Base-by-base conservation (phyloP, 23 tunicate genomes). In the Aplidium turbinatum region DNA sequence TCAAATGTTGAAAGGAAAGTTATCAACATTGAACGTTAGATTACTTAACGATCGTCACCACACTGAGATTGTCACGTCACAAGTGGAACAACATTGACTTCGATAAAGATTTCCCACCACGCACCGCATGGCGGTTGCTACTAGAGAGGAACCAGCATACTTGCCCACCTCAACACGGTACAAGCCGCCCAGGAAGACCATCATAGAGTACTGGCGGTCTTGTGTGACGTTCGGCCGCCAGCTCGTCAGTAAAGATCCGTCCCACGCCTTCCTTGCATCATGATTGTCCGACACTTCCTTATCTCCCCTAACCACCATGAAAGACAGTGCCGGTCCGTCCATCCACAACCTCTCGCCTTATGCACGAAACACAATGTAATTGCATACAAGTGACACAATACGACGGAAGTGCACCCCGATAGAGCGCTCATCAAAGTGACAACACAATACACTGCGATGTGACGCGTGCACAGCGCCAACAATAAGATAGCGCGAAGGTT, bases 91-190 rank as follows among this genome's bases (percentile, higher is more conserved):
- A n/a, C n/a, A n/a, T n/a, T n/a, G n/a, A n/a, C n/a, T n/a, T n/a
- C n/a, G n/a, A n/a, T n/a, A n/a, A n/a, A n/a, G n/a, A 54, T 16
- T 22, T 11, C 21, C 6, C 60, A 18, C 21, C 21, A 54, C 60
- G 6, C n/a, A 54, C 60, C n/a, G 21, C 50, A 16, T 9, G 50
- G 11, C 50, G 16, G 16, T 9, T 16, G 16, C 50, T 42, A 16
- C 50, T 9, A 42, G 13, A 42, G 13, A n/a, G 50, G 16, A 42
- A 16, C 11, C 50, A 9, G 50, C 16, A 42, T 16, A 9, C 21
- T 54, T 54, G 9, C n/a, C n/a, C 21, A 87, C 94, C 67, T 88
- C 40, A 1, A 88, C 73, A 33, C 26, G 24, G 51, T 62, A 81
- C 36, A 81, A 70, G 19, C 51, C 79, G 9, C 73, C 83, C 5